Percentiles rank a stretch among this genome's conserved stretches.
Evolutionary conservation across 1,140 invertebrate species (phyloP).

Genomic region (Pogonognathellus flavescens): DNA sequence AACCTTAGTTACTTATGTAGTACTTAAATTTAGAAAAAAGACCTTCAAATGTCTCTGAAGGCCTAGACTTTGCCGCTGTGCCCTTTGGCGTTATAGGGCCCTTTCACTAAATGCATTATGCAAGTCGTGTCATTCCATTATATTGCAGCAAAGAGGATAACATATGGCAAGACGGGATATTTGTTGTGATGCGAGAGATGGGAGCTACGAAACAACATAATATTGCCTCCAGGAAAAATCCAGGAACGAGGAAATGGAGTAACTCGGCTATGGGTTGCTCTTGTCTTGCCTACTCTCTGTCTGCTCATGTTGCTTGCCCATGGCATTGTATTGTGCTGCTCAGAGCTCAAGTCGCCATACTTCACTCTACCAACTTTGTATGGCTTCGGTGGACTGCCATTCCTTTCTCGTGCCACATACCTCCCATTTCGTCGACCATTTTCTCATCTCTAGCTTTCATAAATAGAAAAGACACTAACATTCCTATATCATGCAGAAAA

Average conservation of each 20-base stretch:
- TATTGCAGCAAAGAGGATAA: not conserved
- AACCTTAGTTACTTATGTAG: too few species aligned
- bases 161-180: constrained; percentile 12
- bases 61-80: not conserved
- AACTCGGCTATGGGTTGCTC: constrained; percentile 21
- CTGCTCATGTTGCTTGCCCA: not conserved
- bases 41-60: too few species aligned
- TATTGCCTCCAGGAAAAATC: constrained; percentile 45
- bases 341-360: constrained; percentile 18
- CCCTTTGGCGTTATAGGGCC: not conserved
- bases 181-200: constrained; percentile 7
- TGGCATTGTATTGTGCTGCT: not conserved
- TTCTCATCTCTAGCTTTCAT: not conserved
- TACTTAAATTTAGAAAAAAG: too few species aligned
- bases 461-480: not conserved
- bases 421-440: constrained; percentile 32
- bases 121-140: not conserved
- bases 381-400: constrained; percentile 21
- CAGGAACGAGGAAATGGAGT: constrained; percentile 47
- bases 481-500: not conserved
- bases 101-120: not conserved
- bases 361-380: constrained; percentile 9
- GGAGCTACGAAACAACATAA: constrained; percentile 27
- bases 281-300: not conserved
- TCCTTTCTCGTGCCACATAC: not conserved